These are phyloP conservation scores for Penaeus vannamei DNA, from an alignment of 1,140 invertebrate genomes.

Conservation along the genomic window DNA sequence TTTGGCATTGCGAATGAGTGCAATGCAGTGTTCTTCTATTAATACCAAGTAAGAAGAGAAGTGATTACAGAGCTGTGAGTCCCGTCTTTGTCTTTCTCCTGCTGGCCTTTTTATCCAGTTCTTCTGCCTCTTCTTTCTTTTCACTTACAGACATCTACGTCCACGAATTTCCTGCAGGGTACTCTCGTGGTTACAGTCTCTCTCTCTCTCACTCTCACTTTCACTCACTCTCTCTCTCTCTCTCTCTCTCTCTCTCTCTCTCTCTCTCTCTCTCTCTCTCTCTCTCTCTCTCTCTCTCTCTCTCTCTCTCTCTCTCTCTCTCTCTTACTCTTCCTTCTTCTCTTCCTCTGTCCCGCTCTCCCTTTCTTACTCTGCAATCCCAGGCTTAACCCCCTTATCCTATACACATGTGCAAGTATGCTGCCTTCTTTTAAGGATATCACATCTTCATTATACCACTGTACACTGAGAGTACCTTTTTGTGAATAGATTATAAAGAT, in stretches of 20 bases:
- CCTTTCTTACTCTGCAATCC: not conserved
- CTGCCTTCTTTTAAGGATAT: too few species aligned
- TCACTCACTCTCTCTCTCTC: not conserved
- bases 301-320: not conserved
- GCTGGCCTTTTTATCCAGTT: not conserved
- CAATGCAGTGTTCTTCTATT: not conserved
- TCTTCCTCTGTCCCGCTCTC: not conserved
- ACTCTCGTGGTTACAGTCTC: not conserved
- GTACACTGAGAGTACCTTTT: too few species aligned
- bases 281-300: too few species aligned
- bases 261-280: too few species aligned
- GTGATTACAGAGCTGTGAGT: conserved; percentile 38
- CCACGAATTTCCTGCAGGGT: not conserved
- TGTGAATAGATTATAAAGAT: too few species aligned
- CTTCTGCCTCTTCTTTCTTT: conserved; percentile 11
- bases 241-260: not conserved
- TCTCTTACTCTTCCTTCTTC: too few species aligned
- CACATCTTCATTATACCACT: too few species aligned
- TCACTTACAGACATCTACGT: conserved; percentile 1
- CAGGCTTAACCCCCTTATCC: not conserved
- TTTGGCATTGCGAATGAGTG: not conserved
- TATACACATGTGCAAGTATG: too few species aligned
- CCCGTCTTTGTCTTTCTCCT: conserved; percentile 24
- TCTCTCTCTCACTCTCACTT: not conserved
- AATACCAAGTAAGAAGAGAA: conserved; percentile 9